phyloP scores from a whole-genome alignment of 2,888 invertebrate genomes.

The Phaonia tiefii region DNA sequence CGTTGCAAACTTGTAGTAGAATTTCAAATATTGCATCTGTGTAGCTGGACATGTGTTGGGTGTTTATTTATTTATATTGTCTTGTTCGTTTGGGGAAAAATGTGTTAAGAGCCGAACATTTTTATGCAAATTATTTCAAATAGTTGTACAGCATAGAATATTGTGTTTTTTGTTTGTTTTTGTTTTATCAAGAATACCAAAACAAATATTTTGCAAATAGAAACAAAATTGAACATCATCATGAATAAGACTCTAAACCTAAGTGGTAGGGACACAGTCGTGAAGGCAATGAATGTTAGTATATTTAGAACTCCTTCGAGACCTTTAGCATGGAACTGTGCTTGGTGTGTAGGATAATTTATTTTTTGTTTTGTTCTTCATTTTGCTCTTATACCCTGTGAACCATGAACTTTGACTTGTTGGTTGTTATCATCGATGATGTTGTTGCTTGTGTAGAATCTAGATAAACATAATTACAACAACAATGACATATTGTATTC shows the following conservation, averaged over 20 bases:
- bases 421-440: background rate
- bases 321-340: constrained; percentile 36
- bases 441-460: constrained; percentile 11
- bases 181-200: too few species aligned
- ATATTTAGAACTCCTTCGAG: constrained; percentile 47
- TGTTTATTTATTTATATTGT: background rate
- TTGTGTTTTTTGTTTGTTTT: too few species aligned
- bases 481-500: background rate
- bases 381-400: background rate
- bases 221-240: background rate
- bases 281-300: too few species aligned
- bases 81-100: background rate
- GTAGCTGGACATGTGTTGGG: background rate
- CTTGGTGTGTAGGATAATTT: constrained; percentile 9
- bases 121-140: constrained; percentile 4
- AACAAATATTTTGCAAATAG: too few species aligned
- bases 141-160: background rate
- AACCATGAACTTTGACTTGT: constrained; percentile 19
- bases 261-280: too few species aligned
- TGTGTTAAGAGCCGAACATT: background rate
- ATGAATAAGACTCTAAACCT: too few species aligned
- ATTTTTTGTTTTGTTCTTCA: background rate
- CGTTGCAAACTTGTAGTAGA: background rate
- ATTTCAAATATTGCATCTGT: background rate
- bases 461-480: constrained; percentile 19